Evolutionary conservation across 1,140 invertebrate genomes (phyloP).

Genomic region (Melanaphis sacchari): DNA sequence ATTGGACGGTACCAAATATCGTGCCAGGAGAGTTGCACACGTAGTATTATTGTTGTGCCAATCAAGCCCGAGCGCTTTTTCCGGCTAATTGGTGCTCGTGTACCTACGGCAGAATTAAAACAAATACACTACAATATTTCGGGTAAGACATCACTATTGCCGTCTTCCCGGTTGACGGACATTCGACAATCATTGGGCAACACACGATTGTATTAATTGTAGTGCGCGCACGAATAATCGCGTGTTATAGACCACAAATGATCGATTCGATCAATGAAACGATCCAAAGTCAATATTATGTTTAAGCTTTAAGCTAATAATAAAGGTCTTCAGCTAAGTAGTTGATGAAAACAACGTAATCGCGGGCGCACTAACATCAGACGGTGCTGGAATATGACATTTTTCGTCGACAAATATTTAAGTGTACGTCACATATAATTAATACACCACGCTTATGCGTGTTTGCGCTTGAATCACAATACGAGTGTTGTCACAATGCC

Average conservation of each 20-base stretch:
- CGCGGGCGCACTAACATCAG: not conserved
- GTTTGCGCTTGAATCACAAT: no score
- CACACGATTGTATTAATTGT: not conserved
- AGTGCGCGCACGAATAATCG: no score
- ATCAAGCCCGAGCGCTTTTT: not conserved
- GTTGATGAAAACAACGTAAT: not conserved
- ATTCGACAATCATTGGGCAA: not conserved
- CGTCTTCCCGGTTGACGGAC: not conserved
- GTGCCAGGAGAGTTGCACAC: conserved; percentile 2
- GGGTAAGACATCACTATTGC: not conserved
- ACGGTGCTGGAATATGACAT: not conserved
- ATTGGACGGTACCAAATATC: conserved; percentile 25
- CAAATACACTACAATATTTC: not conserved
- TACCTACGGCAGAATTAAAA: not conserved
- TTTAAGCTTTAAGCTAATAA: not conserved
- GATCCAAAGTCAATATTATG: not conserved
- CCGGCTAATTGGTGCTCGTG: not conserved
- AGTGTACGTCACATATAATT: no score
- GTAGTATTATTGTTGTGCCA: not conserved
- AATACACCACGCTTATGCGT: no score
- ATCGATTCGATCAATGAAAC: not conserved
- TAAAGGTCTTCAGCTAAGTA: not conserved
- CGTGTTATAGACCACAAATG: not conserved
- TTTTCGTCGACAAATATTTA: not conserved
- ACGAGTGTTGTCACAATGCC: no score